Percentiles rank a stretch among this genome's conserved stretches.
phyloP scores from a whole-genome alignment of 2,888 invertebrate species.

The Asteroscopus sphinx region DNA sequence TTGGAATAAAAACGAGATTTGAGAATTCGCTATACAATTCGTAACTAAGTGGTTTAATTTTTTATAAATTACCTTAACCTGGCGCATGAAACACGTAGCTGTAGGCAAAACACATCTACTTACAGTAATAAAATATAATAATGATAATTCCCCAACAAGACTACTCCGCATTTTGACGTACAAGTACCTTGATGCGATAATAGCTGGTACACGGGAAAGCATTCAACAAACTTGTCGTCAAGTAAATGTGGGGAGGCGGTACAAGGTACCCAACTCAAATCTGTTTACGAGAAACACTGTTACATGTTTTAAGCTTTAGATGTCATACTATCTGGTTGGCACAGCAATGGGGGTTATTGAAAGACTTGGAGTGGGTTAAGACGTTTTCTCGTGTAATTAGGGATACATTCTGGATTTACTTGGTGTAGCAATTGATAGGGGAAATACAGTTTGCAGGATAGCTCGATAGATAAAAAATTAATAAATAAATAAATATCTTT shows the following conservation, averaged over 20 bases:
- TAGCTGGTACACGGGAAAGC: slow-evolving; percentile 82
- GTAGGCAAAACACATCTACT: background rate
- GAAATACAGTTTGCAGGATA: too few species aligned
- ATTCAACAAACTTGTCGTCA: slow-evolving; percentile 79
- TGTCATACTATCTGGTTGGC: slow-evolving; percentile 64
- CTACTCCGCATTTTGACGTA: slow-evolving; percentile 45
- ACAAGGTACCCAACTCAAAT: slow-evolving; percentile 71
- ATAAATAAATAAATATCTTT: too few species aligned
- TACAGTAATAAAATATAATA: slow-evolving; percentile 30
- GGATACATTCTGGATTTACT: background rate
- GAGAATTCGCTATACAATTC: too few species aligned
- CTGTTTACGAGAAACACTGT: slow-evolving; percentile 77
- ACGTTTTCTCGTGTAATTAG: slow-evolving; percentile 4
- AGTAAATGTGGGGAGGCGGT: slow-evolving; percentile 63
- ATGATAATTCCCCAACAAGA: slow-evolving; percentile 26
- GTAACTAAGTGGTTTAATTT: too few species aligned
- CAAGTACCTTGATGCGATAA: slow-evolving; percentile 78
- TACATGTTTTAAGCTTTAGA: slow-evolving; percentile 72
- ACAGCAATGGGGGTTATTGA: slow-evolving; percentile 37
- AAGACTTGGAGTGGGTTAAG: slow-evolving; percentile 26
- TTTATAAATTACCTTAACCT: too few species aligned
- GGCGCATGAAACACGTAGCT: too few species aligned
- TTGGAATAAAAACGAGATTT: too few species aligned
- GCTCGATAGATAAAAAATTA: too few species aligned
- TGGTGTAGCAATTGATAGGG: too few species aligned